Base-by-base conservation (phyloP, 2,113 vertebrate genomes). In the Varanus komodoensis region DNA sequence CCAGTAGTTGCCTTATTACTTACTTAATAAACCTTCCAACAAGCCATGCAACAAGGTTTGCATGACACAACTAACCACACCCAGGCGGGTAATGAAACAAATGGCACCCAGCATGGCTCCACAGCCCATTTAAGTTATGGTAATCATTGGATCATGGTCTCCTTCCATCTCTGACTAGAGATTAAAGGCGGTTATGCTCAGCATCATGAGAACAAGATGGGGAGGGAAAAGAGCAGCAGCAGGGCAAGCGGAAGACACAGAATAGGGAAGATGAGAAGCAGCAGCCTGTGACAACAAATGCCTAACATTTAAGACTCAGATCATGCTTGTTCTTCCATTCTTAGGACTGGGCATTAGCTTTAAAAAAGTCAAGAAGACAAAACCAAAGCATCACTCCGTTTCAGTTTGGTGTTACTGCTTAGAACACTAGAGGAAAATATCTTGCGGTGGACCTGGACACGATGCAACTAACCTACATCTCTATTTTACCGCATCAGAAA, bases 381-480 rank as follows among this genome's bases (percentile, higher is more conserved):
- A 34, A 67, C 8, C 32, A 87, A 32, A 88, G 8, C 25, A 89
- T 7, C 23, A 48, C 69, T 86, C 29, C 21, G 9, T 61, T 61
- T 61, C 57, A 61, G 57, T 61, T 61, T 15, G 15, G 2, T 14
- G 12, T 61, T 61, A 61, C 11, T 61, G 57, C 15, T 54, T 61
- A 61, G 14, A 8, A 61, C 57, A 61, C 57, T 61, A 61, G 57
- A 15, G 3, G 38, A 44, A 44, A 44, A 44, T 44, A 44, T 44
- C 38, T 44, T 44, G 38, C 2, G 38, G 38, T 44, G 38, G 38
- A 44, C 38, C 38, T 44, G 38, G 38, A 44, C 38, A 44, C 38
- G 38, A 44, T n/a, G n/a, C n/a, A n/a, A n/a, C n/a, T n/a, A 90
- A 86, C 0, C 12, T 0, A 1, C 9, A 68, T 15, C 14, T 3